These are phyloP conservation scores for Lutraria lutraria DNA, from an alignment of 2,888 invertebrate genomes.

Conservation along the genomic window DNA sequence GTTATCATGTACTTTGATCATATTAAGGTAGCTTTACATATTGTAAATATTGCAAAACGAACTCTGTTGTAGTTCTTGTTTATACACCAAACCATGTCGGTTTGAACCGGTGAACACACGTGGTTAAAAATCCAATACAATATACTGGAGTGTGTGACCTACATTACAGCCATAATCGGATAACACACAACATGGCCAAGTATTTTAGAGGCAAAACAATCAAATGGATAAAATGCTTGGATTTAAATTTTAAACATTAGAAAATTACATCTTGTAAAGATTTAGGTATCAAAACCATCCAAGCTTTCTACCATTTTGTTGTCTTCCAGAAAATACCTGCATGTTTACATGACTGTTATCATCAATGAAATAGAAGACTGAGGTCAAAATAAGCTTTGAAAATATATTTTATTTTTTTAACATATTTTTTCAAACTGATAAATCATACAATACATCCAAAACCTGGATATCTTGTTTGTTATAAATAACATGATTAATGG, in stretches of 20 bases:
- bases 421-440: constrained; percentile 64
- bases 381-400: constrained; percentile 43
- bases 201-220: constrained; percentile 40
- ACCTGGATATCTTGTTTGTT: constrained; percentile 67
- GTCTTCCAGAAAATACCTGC: background rate
- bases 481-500: constrained; percentile 71
- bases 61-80: background rate
- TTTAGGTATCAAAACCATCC: background rate
- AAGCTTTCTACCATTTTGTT: background rate
- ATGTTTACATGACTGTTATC: background rate
- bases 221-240: constrained; percentile 19
- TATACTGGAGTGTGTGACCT: background rate
- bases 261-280: background rate
- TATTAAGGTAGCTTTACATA: too few relatives aligned
- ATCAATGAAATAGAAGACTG: constrained; percentile 26
- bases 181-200: constrained; percentile 34
- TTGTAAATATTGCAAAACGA: too few relatives aligned
- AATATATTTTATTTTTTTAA: constrained; percentile 63
- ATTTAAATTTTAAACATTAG: background rate
- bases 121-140: constrained; percentile 26
- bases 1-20: too few relatives aligned
- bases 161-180: background rate
- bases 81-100: background rate
- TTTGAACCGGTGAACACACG: background rate
- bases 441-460: constrained; percentile 65